Evolutionary conservation across 2,797 vertebrate species (phyloP), one percentile per base, ranked within the genome.

Genomic region (Pangasius larnaudii): DNA sequence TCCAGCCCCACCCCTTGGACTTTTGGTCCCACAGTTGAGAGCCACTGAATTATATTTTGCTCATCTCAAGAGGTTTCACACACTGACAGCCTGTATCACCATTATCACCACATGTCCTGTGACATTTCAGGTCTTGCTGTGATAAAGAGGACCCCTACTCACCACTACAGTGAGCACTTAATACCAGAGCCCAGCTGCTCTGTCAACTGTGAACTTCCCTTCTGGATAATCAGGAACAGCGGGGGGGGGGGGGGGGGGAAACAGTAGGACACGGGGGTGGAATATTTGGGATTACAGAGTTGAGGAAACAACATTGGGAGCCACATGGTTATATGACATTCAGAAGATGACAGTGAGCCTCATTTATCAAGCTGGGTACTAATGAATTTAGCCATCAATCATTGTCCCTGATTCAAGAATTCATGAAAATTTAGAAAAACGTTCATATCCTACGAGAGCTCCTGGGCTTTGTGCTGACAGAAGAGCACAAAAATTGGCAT

Each of bases 71-170:
- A 10, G 59, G 42, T 81, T 81, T 39, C 9, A 81, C 22, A 82
- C 39, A 7, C 22, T 42, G 27, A 9, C 53, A 33, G 33, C 8
- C 16, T 61, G 33, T 22, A 61, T 39, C 24, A 85, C 9, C 13
- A 3, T 27, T 39, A 49, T 58, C 30, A 85, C 5, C 56, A 69
- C 46, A 74, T 82, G 92, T 93, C 91, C 91, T 88, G 81, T 94
- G 94, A 89, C 92, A 93, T 93, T 94, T 94, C 84, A 93, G 92
- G 74, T 91, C 90, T 39, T 65, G 93, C 91, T 90, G 89, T 87
- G 75, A 87, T 90, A 91, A 91, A 86, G 90, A 0, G 5, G 86
- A 89, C 86, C 79, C 91, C 89, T 89, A 87, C 90, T 36, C 51
- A 10, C 65, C 58, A 71, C 86, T 88, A 65, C 91, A 91, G 89